Evolutionary conservation across 2,888 invertebrate genomes (phyloP).

Genomic region (Xestia xanthographa): DNA sequence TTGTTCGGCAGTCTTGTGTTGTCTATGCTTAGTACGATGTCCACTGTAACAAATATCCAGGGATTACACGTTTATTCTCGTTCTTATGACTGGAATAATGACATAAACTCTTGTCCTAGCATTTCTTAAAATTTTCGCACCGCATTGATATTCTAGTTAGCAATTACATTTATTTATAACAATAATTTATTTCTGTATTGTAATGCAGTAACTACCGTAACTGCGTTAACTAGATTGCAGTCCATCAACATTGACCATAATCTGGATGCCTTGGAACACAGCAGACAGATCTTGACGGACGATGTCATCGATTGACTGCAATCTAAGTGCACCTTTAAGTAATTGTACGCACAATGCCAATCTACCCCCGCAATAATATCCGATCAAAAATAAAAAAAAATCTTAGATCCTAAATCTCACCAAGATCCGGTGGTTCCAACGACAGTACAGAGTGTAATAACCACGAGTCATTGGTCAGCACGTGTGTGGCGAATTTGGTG

Average conservation of each 20-base stretch:
- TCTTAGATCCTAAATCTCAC: conserved; percentile 85
- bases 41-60: conserved; percentile 79
- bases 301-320: not conserved
- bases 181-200: not conserved
- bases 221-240: not conserved
- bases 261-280: not conserved
- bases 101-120: not conserved
- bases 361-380: not conserved
- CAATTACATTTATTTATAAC: too few relatives aligned
- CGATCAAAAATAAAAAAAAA: not conserved
- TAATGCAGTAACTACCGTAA: not conserved
- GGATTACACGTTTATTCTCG: conserved; percentile 9
- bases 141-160: too few relatives aligned
- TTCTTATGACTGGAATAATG: not conserved
- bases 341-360: not conserved
- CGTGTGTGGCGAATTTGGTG: conserved; percentile 83
- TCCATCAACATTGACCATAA: not conserved
- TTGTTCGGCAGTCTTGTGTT: conserved; percentile 90
- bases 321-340: not conserved
- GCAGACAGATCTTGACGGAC: not conserved
- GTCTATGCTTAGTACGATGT: conserved; percentile 87
- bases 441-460: conserved; percentile 93
- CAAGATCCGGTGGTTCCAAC: conserved; percentile 92
- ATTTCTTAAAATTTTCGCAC: conserved; percentile 6
- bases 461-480: conserved; percentile 90